Conservation (phyloP, 2,113 vertebrate species). For the Myodes glareolus region DNA sequence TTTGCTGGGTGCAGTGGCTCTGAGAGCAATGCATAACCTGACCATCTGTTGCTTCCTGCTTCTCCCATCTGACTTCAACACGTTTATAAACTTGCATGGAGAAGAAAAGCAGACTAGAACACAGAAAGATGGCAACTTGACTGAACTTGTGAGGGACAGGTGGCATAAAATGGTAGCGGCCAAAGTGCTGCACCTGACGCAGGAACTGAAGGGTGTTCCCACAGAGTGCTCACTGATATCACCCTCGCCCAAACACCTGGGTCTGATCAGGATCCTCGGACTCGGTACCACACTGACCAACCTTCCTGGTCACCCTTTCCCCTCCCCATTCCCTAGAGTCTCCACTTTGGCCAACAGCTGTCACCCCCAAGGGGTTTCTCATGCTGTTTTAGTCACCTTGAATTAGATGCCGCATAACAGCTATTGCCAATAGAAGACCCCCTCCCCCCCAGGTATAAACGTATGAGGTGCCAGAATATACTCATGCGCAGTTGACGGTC, state of each 20-base stretch:
- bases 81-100: background rate
- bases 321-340: background rate
- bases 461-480: accelerated
- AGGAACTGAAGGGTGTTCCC: no score
- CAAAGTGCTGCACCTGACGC: background rate
- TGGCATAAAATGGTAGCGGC: background rate
- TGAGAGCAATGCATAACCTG: background rate
- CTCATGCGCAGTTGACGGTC: background rate
- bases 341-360: background rate
- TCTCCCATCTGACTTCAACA: background rate
- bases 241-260: background rate
- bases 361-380: background rate
- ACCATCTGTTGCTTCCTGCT: background rate
- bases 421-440: background rate
- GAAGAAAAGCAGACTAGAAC: background rate
- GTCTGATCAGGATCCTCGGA: background rate
- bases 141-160: background rate
- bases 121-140: background rate
- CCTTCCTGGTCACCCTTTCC: background rate
- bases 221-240: background rate
- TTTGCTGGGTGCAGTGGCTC: background rate
- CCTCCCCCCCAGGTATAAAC: no score
- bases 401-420: background rate
- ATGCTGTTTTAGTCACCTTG: background rate
- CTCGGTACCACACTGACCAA: background rate